A percentile compares a stretch with the other conserved stretches of the same genome.
phyloP scores from a whole-genome alignment of 2,113 vertebrate species.

The Hyperoodon ampullatus region DNA sequence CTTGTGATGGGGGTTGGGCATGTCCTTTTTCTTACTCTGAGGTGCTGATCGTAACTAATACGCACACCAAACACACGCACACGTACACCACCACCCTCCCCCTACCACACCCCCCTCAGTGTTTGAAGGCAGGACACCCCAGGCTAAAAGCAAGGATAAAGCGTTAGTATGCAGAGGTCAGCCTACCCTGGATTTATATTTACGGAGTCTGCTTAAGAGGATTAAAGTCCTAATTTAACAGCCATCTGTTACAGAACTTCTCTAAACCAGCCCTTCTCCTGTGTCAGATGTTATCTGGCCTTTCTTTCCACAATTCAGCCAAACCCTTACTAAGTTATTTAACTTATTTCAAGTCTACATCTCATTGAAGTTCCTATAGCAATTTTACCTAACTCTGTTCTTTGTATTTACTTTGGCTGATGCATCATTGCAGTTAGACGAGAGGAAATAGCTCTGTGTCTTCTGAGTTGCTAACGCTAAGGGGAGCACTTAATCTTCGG shows the following conservation, averaged over 20 bases:
- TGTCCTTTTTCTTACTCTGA: neutral
- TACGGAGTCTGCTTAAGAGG: constrained; percentile 39
- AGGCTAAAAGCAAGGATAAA: neutral
- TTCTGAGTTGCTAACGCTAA: constrained; percentile 80
- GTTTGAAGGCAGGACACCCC: neutral
- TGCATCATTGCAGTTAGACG: constrained; percentile 59
- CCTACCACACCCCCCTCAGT: neutral
- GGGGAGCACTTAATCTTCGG: constrained; percentile 81
- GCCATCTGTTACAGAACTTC: constrained; percentile 63
- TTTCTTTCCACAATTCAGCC: constrained; percentile 68
- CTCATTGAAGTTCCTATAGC: constrained; percentile 53
- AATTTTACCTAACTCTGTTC: constrained; percentile 73
- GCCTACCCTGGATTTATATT: constrained; percentile 4
- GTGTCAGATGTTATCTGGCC: constrained; percentile 48
- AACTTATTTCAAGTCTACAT: constrained; percentile 69
- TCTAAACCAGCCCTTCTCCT: constrained; percentile 70
- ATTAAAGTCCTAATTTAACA: constrained; percentile 72
- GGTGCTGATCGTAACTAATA: neutral
- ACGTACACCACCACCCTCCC: fast-evolving
- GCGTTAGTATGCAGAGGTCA: neutral
- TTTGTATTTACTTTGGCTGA: constrained; percentile 83
- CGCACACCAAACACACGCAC: neutral
- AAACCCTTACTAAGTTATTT: constrained; percentile 74
- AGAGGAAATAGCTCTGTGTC: constrained; percentile 81
- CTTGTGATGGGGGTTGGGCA: neutral